Conservation (phyloP, 2,888 invertebrate genomes). For the Megastigmus dorsalis region DNA sequence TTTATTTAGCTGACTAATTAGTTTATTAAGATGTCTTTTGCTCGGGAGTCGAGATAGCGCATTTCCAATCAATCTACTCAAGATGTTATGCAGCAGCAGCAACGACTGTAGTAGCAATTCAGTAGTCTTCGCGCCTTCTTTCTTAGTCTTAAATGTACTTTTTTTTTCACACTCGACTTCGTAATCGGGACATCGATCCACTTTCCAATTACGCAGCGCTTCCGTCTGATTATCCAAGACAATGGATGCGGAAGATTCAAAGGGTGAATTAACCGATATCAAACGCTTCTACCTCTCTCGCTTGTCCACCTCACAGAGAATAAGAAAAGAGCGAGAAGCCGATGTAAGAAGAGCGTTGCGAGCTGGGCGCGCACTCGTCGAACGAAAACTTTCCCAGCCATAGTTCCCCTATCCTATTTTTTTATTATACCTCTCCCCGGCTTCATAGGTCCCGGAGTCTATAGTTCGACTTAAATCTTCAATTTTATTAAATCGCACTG, state of each 20-base stretch:
- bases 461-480: neutral
- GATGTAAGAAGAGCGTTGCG: no score
- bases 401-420: no score
- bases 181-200: conserved; percentile 62
- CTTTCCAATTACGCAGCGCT: conserved; percentile 40
- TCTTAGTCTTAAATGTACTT: neutral
- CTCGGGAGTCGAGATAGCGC: no score
- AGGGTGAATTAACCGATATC: conserved; percentile 39
- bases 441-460: no score
- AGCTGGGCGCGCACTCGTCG: no score
- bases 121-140: neutral
- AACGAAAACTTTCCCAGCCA: conserved; percentile 1
- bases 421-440: no score
- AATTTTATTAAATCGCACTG: no score
- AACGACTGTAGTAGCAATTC: no score
- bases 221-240: conserved; percentile 37
- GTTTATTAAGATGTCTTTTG: conserved; percentile 12
- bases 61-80: conserved; percentile 20
- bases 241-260: conserved; percentile 28
- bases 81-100: neutral
- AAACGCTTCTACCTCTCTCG: conserved; percentile 13
- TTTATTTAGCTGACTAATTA: no score
- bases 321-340: neutral
- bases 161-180: conserved; percentile 57
- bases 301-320: no score